These are phyloP conservation scores for Bucorvus abyssinicus DNA, from an alignment of 2,797 vertebrate genomes.

Conservation along the genomic window DNA sequence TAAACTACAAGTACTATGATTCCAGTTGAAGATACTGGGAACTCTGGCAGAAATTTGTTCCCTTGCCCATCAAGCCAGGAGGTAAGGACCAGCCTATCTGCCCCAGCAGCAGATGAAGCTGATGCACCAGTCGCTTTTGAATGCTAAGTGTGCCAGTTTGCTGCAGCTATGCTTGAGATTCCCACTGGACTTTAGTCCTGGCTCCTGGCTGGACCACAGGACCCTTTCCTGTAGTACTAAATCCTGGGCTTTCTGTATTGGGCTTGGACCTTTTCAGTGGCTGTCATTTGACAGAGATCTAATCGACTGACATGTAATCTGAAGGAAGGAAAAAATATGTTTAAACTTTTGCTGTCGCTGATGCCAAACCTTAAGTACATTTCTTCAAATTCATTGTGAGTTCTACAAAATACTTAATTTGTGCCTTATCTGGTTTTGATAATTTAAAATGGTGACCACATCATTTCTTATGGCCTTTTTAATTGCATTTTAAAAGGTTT, in stretches of 20 bases:
- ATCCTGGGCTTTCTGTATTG: background rate
- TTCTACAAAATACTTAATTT: background rate
- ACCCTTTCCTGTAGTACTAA: background rate
- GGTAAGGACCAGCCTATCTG: background rate
- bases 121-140: background rate
- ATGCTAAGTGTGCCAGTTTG: background rate
- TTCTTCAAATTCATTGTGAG: background rate
- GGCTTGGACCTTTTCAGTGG: background rate
- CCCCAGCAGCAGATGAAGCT: background rate
- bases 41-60: background rate
- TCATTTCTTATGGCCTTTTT: background rate
- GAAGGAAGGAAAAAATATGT: background rate
- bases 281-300: background rate
- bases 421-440: background rate
- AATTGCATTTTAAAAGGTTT: background rate
- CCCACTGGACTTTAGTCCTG: background rate
- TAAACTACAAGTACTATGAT: background rate
- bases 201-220: background rate
- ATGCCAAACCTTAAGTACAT: background rate
- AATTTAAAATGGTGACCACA: background rate
- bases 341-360: background rate
- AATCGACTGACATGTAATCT: background rate
- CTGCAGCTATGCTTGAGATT: background rate
- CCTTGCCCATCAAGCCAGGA: background rate
- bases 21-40: background rate